Evolutionary conservation across 2,113 vertebrate species (phyloP).

Genomic region (Psittacula cyanocephala): DNA sequence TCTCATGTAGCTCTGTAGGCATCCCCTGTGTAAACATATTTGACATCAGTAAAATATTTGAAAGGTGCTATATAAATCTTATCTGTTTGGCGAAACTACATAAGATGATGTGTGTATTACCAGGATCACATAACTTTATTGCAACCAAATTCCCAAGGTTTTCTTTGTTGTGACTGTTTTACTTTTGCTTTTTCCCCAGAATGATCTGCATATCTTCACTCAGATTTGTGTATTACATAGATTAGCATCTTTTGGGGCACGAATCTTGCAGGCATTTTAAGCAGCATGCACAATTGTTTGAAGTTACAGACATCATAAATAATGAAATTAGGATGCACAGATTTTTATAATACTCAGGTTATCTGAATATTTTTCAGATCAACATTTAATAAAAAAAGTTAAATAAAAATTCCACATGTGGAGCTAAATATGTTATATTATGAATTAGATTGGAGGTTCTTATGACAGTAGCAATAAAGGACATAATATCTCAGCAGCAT

Average conservation of each 20-base stretch:
- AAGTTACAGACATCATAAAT: background rate
- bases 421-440: background rate
- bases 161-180: background rate
- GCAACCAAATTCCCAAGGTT: background rate
- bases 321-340: background rate
- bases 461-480: background rate
- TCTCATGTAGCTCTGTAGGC: background rate
- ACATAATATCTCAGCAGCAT: background rate
- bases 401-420: background rate
- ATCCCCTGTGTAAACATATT: background rate
- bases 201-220: background rate
- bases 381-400: background rate
- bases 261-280: background rate
- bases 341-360: background rate
- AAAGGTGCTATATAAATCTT: constrained; percentile 2
- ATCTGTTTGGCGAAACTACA: background rate
- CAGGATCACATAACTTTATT: background rate
- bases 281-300: background rate
- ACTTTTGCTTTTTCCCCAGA: background rate
- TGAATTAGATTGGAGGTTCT: background rate
- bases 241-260: background rate
- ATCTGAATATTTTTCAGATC: background rate
- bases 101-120: background rate
- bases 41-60: constrained; percentile 15
- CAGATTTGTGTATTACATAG: background rate